Percentiles rank a stretch among this genome's conserved stretches.
phyloP scores from a whole-genome alignment of 2,888 invertebrate species.

The Yponomeuta cagnagella region DNA sequence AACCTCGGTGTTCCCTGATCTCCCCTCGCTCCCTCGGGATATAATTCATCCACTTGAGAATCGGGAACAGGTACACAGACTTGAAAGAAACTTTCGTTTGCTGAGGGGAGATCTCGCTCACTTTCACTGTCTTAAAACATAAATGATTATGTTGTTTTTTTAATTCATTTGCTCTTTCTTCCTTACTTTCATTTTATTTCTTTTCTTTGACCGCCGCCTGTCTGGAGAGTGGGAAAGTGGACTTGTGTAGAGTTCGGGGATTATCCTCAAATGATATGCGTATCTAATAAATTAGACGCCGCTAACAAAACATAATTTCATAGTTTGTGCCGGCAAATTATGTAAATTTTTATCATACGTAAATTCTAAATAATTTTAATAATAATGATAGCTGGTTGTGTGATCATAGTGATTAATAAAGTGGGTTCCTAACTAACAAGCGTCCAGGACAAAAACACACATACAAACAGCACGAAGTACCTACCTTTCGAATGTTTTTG shows the following conservation, averaged over 20 bases:
- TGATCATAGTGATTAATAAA: too few species aligned
- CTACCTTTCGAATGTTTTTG: constrained; percentile 32
- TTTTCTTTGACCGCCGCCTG: constrained; percentile 67
- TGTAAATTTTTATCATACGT: too few species aligned
- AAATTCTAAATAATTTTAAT: too few species aligned
- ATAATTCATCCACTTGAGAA: constrained; percentile 73
- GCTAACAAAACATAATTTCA: too few species aligned
- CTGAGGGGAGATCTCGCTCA: constrained; percentile 57
- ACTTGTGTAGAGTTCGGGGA: neutral
- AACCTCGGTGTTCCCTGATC: constrained; percentile 48
- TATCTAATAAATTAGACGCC: neutral
- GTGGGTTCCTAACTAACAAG: neutral
- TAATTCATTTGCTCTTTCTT: constrained; percentile 70
- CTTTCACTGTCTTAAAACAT: constrained; percentile 64
- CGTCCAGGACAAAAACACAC: neutral
- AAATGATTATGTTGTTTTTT: constrained; percentile 74
- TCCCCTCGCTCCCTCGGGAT: constrained; percentile 66
- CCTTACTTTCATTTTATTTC: constrained; percentile 58
- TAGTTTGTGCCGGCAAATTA: too few species aligned
- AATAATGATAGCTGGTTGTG: too few species aligned
- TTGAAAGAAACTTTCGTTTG: constrained; percentile 72
- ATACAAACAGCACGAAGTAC: constrained; percentile 24
- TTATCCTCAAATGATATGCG: neutral
- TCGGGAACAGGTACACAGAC: constrained; percentile 69
- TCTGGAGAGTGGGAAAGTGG: constrained; percentile 50